Evolutionary conservation across 2,797 vertebrate species (phyloP), one percentile per base, ranked within the genome.

Genomic region (Glyptemys insculpta): DNA sequence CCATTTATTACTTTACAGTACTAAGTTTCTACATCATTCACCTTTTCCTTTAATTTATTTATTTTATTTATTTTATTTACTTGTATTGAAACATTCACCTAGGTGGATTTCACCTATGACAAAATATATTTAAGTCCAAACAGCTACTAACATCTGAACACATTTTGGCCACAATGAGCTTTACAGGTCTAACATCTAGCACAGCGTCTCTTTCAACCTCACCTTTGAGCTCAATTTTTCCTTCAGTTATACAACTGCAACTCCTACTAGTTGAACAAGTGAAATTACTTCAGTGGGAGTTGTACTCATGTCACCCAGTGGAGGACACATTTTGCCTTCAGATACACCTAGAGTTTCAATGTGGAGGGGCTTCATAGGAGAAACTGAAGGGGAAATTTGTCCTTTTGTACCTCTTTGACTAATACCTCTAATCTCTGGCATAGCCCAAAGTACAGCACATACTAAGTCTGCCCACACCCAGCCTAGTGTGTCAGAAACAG

Each of bases 351-450:
- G 76, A 74, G 72, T 0, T 65, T 41, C 83, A 11, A 29, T 52
- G 54, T 12, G 11, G 5, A 21, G 79, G 52, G 9, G 50, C 52
- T 83, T 34, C 18, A 31, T 0, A 0, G 57, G 15, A 12, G 25
- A 57, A 18, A 81, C 14, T n/a, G 21, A 83, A 4, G 3, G 8
- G 4, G 53, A 90, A 90, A 27, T 44, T 14, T 62, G 72, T 5
- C 34, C 29, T 79, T 23, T 50, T 85, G 18, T 49, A 59, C 44
- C 16, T 74, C 8, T n/a, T 19, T 49, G 62, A 41, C 82, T 27
- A 29, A 50, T 56, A 37, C 7, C 4, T 34, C 59, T 82, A 44
- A 81, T 57, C 8, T 49, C 44, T 59, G 11, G 72, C 9, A 52
- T 78, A 80, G 89, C 12, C 31, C 27, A 50, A 80, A 59, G 59